These are phyloP conservation scores for Abramis brama DNA, from an alignment of 2,113 vertebrate genomes.

Conservation along the genomic window DNA sequence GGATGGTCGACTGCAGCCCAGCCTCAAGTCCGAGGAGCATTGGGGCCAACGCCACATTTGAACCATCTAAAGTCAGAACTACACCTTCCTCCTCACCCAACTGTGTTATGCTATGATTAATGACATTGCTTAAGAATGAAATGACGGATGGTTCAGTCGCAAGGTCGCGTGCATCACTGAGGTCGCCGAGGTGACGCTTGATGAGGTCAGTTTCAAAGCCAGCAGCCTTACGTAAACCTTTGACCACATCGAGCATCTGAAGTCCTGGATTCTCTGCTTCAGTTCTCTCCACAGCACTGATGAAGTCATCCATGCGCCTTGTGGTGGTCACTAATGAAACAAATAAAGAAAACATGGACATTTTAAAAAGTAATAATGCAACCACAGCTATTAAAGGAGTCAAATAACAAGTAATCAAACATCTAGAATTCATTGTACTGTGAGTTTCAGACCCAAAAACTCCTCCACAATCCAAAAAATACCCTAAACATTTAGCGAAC, in stretches of 20 bases:
- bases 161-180: slow-evolving; percentile 37
- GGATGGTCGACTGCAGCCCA: slow-evolving; percentile 63
- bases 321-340: slow-evolving; percentile 10
- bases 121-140: slow-evolving; percentile 56
- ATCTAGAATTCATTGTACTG: background rate
- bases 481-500: background rate
- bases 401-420: background rate
- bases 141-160: slow-evolving; percentile 56
- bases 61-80: slow-evolving; percentile 83
- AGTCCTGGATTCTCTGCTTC: slow-evolving; percentile 59
- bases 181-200: slow-evolving; percentile 65
- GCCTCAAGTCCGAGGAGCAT: slow-evolving; percentile 80
- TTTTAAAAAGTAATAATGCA: background rate
- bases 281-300: slow-evolving; percentile 69
- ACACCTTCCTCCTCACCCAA: slow-evolving; percentile 69
- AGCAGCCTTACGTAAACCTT: slow-evolving; percentile 56
- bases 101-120: slow-evolving; percentile 53
- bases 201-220: slow-evolving; percentile 55
- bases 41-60: slow-evolving; percentile 78
- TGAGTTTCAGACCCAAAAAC: background rate
- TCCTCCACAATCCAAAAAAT: background rate
- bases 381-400: background rate
- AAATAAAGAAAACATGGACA: background rate
- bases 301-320: slow-evolving; percentile 75
- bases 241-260: slow-evolving; percentile 46